phyloP scores from a whole-genome alignment of 2,888 invertebrate species.

The Nomada fabriciana region DNA sequence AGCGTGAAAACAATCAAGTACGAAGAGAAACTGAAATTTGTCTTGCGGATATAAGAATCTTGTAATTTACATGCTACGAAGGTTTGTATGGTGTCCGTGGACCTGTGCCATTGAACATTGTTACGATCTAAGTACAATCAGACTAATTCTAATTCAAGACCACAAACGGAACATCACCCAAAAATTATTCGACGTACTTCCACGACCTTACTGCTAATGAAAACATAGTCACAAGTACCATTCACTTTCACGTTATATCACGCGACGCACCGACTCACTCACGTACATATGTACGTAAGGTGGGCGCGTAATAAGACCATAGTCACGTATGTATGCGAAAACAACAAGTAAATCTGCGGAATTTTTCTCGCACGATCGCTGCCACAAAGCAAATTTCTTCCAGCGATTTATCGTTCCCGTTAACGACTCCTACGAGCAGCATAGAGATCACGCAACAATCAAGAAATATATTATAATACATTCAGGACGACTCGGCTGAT shows the following conservation, averaged over 20 bases:
- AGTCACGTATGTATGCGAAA: slow-evolving; percentile 18
- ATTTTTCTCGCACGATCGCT: slow-evolving; percentile 28
- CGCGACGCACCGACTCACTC: slow-evolving; percentile 21
- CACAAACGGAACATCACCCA: background rate
- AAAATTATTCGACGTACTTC: slow-evolving; percentile 52
- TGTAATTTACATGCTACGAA: background rate
- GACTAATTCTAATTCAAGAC: background rate
- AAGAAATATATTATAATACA: background rate
- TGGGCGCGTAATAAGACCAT: slow-evolving; percentile 27
- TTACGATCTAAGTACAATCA: background rate
- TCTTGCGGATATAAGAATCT: background rate
- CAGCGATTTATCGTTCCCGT: background rate
- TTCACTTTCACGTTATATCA: slow-evolving; percentile 62
- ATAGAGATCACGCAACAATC: slow-evolving; percentile 4
- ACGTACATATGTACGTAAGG: slow-evolving; percentile 52
- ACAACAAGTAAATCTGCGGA: slow-evolving; percentile 35
- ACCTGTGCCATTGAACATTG: background rate
- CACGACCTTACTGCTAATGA: slow-evolving; percentile 51
- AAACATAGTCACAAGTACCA: slow-evolving; percentile 37
- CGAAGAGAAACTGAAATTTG: background rate
- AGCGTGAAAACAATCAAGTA: background rate
- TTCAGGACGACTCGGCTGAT: background rate
- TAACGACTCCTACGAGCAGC: background rate
- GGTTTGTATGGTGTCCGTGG: background rate
- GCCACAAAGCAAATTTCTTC: slow-evolving; percentile 11